Base-by-base conservation (phyloP, 2,113 vertebrate species). In the Entelurus aequoreus region DNA sequence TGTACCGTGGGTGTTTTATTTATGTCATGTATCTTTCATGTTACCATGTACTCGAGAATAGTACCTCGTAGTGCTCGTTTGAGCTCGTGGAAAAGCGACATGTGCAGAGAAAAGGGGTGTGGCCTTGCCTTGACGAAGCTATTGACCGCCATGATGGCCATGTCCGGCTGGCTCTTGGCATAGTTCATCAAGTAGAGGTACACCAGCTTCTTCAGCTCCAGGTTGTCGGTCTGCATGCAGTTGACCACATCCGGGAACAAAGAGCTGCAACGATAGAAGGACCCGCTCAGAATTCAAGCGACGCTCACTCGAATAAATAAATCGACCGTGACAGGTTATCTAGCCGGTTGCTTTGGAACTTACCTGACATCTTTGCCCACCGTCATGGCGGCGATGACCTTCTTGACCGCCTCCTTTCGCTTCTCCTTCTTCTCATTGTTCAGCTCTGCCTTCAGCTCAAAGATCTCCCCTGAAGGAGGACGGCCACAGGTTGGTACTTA, bases 81-180 rank as follows among this genome's bases (percentile, higher is more conserved):
- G 3, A 19, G 49, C 15, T 15, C 6, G 49, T 8, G 19, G 15
- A 16, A 10, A 21, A 51, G 49, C 4, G 51, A 53, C 9, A 53
- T 53, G 51, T 46, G 42, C 42, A 46, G 42, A 9, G 5, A 46
- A 46, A 46, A 12, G 10, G 11, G 0, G 16, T 5, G 8, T 13
- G 11, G 19, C 9, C 85, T 86, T 90, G 88, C 97, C 94, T 99
- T 99, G 65, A 99, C 97, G 69, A 99, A 99, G 88, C 96, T 99
- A 90, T 99, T 99, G 76, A 99, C 97, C 1, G 96, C 97, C 97
- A 99, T 99, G 85, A 98, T 99, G 86, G 97, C 97, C 97, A 99
- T 99, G 76, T 99, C 97, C 4, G 97, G 97, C 75, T 99, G 97
- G 65, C 94, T 99, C 77, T 99, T 99, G 84, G 97, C 97, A 0